Conservation (phyloP, 2,797 vertebrate genomes). For the Melanotaenia maccullochi region DNA sequence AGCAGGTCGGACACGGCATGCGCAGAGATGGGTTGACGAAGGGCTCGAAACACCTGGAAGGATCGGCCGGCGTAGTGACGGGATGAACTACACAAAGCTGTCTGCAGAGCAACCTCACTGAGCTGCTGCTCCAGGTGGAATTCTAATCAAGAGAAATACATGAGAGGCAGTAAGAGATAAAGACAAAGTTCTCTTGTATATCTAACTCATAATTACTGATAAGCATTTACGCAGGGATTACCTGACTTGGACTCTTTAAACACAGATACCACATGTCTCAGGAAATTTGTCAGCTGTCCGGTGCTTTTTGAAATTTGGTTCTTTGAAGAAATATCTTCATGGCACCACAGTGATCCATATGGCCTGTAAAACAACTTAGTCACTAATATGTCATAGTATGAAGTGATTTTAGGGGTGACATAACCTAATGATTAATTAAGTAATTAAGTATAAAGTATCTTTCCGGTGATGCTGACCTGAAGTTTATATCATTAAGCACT, state of each 20-base stretch:
- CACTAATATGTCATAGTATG: neutral
- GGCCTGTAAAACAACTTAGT: conserved; percentile 78
- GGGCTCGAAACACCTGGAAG: conserved; percentile 95
- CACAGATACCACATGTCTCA: conserved; percentile 94
- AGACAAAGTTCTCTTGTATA: neutral
- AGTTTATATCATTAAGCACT: neutral
- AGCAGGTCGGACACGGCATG: conserved; percentile 92
- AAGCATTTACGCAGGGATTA: conserved; percentile 57
- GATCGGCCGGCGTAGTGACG: conserved; percentile 95
- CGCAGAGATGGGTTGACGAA: conserved; percentile 92
- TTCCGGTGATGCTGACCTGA: neutral
- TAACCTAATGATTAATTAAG: neutral
- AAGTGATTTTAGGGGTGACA: neutral
- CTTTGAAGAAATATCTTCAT: conserved; percentile 98
- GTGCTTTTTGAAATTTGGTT: conserved; percentile 95
- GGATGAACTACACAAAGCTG: conserved; percentile 94
- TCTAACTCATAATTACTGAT: neutral
- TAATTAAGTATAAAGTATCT: neutral
- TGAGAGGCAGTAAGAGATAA: neutral
- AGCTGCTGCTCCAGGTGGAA: conserved; percentile 92
- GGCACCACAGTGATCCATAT: conserved; percentile 95
- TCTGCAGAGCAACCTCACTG: conserved; percentile 94
- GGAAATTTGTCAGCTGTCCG: conserved; percentile 93
- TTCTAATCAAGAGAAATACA: conserved; percentile 72
- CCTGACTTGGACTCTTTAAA: conserved; percentile 98